These are phyloP conservation scores for Dromococcyx pavoninus DNA, from an alignment of 2,797 vertebrate genomes.

Conservation along the genomic window DNA sequence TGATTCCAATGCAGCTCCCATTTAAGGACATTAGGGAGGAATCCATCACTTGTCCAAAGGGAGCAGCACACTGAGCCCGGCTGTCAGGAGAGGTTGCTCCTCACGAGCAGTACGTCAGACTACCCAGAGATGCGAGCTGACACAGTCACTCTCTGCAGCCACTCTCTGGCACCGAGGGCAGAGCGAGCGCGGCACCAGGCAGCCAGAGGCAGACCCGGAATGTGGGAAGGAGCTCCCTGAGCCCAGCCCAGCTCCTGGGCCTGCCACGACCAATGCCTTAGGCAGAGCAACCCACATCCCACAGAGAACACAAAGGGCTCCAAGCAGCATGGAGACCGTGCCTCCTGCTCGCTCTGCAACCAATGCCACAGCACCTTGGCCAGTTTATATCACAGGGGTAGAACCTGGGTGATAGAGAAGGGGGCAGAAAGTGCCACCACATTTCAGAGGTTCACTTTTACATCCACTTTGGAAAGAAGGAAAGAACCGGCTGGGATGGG, in stretches of 20 bases:
- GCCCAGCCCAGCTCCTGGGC: not conserved
- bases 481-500: not conserved
- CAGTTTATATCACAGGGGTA: accelerated
- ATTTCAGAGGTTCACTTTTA: not conserved
- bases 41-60: constrained; percentile 86
- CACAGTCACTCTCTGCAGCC: constrained; percentile 79
- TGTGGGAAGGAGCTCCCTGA: not conserved
- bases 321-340: accelerated
- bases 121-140: constrained; percentile 81
- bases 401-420: not conserved
- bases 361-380: accelerated
- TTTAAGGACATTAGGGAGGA: constrained; percentile 85
- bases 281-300: not conserved
- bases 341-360: not conserved
- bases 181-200: accelerated
- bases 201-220: not conserved
- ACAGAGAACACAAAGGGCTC: not conserved
- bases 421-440: not conserved
- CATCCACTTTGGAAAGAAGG: not conserved
- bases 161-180: constrained; percentile 61
- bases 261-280: not conserved
- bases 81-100: constrained; percentile 49
- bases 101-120: constrained; percentile 74
- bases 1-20: constrained; percentile 78
- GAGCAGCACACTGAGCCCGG: constrained; percentile 67